Percentiles rank a stretch among this genome's conserved stretches.
phyloP scores from a whole-genome alignment of 2,113 vertebrate species.

The Glaucomys volans region DNA sequence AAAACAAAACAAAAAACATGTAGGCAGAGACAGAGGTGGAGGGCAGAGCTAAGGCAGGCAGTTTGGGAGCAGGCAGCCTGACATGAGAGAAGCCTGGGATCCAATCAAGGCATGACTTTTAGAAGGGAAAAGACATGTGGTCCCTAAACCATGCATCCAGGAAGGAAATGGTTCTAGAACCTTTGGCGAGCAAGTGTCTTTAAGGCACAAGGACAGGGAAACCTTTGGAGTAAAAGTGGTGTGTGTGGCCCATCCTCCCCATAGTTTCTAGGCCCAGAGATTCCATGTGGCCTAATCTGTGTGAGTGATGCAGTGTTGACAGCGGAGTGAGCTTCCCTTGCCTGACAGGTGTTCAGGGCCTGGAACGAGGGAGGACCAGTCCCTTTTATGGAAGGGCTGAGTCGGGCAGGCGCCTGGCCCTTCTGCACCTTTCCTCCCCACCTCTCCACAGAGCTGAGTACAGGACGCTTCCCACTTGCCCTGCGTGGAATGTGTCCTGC shows the following conservation, averaged over 20 bases:
- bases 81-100: background rate
- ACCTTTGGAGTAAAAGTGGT: background rate
- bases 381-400: background rate
- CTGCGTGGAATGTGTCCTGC: conserved; percentile 63
- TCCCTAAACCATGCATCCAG: background rate
- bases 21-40: background rate
- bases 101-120: background rate
- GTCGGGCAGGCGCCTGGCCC: background rate
- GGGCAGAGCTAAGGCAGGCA: background rate
- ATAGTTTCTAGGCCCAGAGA: background rate
- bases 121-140: background rate
- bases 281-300: conserved; percentile 43
- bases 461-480: conserved; percentile 53
- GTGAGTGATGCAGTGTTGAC: conserved; percentile 42
- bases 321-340: background rate
- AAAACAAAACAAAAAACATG: rapidly evolving
- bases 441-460: background rate
- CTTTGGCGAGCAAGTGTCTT: background rate
- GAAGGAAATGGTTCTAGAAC: conserved; percentile 28
- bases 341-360: conserved; percentile 56
- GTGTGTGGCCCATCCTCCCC: background rate
- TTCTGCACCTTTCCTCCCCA: background rate
- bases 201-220: background rate
- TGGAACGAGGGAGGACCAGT: background rate
- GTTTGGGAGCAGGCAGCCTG: background rate